phyloP scores from a whole-genome alignment of 2,888 invertebrate species.

The Trilocha varians region DNA sequence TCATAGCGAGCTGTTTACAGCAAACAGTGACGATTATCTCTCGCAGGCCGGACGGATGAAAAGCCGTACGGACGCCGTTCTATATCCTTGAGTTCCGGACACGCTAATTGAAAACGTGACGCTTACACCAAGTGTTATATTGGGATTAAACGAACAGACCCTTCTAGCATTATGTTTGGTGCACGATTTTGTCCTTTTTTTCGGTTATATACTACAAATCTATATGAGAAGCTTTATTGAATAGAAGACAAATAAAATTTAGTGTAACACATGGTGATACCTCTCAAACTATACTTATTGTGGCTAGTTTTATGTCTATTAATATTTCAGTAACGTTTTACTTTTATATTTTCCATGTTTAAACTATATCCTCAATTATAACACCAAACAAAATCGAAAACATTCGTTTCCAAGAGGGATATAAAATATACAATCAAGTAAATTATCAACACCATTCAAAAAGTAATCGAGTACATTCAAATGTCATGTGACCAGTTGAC shows the following conservation, averaged over 20 bases:
- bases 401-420: too few species aligned
- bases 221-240: neutral
- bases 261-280: too few species aligned
- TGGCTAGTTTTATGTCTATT: too few species aligned
- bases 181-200: neutral
- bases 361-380: too few species aligned
- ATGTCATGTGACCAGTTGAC: neutral
- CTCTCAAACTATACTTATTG: too few species aligned
- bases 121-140: slow-evolving; percentile 9
- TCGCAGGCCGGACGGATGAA: slow-evolving; percentile 21
- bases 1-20: neutral
- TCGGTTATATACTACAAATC: neutral
- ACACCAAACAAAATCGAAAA: neutral
- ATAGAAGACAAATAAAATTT: too few species aligned
- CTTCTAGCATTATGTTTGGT: neutral
- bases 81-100: slow-evolving; percentile 41
- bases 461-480: neutral
- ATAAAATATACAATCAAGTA: neutral
- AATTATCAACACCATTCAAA: neutral
- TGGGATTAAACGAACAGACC: neutral
- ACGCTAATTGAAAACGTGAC: slow-evolving; percentile 68
- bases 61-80: slow-evolving; percentile 12
- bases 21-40: slow-evolving; percentile 22
- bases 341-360: too few species aligned
- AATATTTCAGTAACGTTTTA: too few species aligned